phyloP scores from a whole-genome alignment of 2,797 vertebrate species.

The Tapera naevia region DNA sequence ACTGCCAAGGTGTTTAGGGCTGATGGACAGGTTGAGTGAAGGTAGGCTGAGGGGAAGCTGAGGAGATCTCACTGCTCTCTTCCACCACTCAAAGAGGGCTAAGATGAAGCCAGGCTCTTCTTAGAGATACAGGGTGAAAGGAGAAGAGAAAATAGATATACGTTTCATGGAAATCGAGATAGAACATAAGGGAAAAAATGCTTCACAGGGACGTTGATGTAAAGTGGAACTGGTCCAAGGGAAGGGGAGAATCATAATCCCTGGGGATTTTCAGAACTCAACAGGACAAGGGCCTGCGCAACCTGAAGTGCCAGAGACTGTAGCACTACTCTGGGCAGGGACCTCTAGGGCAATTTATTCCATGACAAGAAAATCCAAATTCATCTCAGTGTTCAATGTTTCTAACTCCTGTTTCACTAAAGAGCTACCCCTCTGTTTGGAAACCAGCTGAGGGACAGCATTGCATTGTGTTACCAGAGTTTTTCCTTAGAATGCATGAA shows the following conservation, averaged over 20 bases:
- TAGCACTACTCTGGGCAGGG: background rate
- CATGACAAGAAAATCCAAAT: background rate
- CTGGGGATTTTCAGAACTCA: background rate
- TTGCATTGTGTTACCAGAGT: fast-evolving
- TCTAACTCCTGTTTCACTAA: background rate
- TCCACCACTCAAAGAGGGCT: background rate
- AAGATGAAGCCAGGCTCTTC: background rate
- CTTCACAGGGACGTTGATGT: background rate
- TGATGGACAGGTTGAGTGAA: background rate
- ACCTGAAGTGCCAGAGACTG: background rate
- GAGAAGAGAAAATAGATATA: background rate
- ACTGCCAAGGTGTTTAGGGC: background rate
- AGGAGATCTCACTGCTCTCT: background rate
- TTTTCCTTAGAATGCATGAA: background rate
- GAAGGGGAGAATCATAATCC: background rate
- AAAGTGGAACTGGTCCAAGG: background rate
- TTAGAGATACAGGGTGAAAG: background rate
- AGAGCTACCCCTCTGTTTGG: background rate
- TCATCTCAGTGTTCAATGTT: background rate
- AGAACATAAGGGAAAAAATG: background rate
- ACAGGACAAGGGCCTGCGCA: background rate
- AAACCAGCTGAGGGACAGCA: background rate
- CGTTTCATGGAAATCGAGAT: background rate
- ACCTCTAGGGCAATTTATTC: background rate
- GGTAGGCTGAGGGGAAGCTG: background rate